These are phyloP conservation scores for Eudemis profundana DNA, from an alignment of 2,888 invertebrate genomes.

Conservation along the genomic window DNA sequence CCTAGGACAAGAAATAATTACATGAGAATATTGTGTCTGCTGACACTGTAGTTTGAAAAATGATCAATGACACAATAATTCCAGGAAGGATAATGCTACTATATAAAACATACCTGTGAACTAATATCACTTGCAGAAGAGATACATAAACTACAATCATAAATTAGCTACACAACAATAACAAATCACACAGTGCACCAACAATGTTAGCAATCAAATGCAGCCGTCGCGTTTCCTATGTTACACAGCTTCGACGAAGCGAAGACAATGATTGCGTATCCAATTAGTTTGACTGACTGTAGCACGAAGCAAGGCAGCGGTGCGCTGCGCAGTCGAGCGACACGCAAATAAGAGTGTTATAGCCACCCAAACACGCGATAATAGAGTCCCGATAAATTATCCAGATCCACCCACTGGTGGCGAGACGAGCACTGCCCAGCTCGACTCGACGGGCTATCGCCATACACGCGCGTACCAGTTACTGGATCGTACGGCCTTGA, in stretches of 20 bases:
- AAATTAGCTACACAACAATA: slow-evolving; percentile 19
- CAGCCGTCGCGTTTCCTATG: slow-evolving; percentile 36
- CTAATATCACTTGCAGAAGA: slow-evolving; percentile 4
- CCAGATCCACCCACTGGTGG: slow-evolving; percentile 72
- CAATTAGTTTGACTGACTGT: slow-evolving; percentile 35
- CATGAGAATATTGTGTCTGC: background rate
- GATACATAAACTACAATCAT: background rate
- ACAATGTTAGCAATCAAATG: slow-evolving; percentile 32
- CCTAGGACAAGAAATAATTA: slow-evolving; percentile 64
- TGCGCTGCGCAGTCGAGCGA: slow-evolving; percentile 40
- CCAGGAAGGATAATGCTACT: background rate
- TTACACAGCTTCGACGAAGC: slow-evolving; percentile 40
- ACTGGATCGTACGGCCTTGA: slow-evolving; percentile 79
- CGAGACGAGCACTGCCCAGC: slow-evolving; percentile 57
- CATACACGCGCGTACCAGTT: slow-evolving; percentile 68
- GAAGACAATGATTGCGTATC: slow-evolving; percentile 54
- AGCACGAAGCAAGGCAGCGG: slow-evolving; percentile 25
- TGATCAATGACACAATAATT: background rate
- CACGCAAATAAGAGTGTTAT: slow-evolving; percentile 37
- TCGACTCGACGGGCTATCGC: slow-evolving; percentile 51
- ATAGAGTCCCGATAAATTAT: slow-evolving; percentile 45
- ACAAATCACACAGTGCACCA: slow-evolving; percentile 23
- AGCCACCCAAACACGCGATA: slow-evolving; percentile 54
- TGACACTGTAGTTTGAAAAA: background rate
- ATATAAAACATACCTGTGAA: slow-evolving; percentile 11